Evolutionary conservation across 2,797 vertebrate genomes (phyloP), one percentile per base, ranked within the genome.

Genomic region (Hybognathus amarus): DNA sequence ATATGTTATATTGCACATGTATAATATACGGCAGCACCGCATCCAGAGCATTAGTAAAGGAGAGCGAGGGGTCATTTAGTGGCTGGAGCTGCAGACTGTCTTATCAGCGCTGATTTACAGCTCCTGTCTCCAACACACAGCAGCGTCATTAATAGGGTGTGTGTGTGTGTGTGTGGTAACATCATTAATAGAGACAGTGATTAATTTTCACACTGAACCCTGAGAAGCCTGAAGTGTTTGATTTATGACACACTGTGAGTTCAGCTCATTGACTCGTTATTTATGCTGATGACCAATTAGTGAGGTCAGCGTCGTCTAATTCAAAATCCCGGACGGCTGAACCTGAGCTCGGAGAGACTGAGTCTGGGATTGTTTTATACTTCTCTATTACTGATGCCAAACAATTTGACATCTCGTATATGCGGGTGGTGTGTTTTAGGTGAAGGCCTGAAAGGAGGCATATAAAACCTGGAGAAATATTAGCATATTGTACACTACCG

Each of bases 281-380:
- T 82, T 85, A 82, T 82, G 79, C 79, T 85, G 84, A 85, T 81
- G 84, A 82, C 73, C 74, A 81, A 85, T 82, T 85, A 78, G 79
- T 69, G 80, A 82, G 79, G 76, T 83, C 66, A 77, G 71, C 13
- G 61, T 50, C 18, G 40, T 68, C 70, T 61, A 24, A 47, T 56
- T 50, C 79, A 67, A 38, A 52, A 52, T 33, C 63, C 45, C 8
- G 64, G 64, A 42, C 38, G 27, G 9, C n/a, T 12, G 54, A 54
- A 42, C 13, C 79, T n/a, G 15, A 42, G 18, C 13, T 20, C 67
- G 45, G 50, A 71, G 22, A 75, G 38, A 61, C 63, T 76, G 33
- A 36, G 11, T n/a, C 30, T 33, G 33, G 56, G 73, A 63, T 61
- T 61, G 24, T 61, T 61, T 59, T 17, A 63, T 30, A 18, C 18